Conservation (phyloP, 1,140 invertebrate genomes). For the Eumaeus atala region DNA sequence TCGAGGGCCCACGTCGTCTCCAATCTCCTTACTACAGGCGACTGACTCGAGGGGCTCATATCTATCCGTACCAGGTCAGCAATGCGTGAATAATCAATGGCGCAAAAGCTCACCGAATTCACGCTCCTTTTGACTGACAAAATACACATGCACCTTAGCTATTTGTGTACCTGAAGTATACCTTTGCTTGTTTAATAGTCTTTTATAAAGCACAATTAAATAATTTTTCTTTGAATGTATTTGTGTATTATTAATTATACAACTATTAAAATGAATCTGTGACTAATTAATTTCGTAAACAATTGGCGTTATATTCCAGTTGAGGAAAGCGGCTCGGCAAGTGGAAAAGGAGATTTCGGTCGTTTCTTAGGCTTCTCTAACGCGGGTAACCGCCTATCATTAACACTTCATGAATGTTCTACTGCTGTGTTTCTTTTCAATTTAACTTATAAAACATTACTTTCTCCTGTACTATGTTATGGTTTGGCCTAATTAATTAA, state of each 20-base stretch:
- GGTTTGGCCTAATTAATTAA: constrained; percentile 6
- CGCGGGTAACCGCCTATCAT: constrained; percentile 75
- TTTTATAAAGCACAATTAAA: constrained; percentile 9
- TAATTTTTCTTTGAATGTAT: constrained; percentile 12
- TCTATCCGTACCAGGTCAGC: constrained; percentile 85
- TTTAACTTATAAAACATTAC: constrained; percentile 3
- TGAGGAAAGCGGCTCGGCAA: constrained; percentile 58
- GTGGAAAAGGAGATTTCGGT: constrained; percentile 77
- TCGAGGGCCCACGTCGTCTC: constrained; percentile 71
- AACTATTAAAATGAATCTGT: constrained; percentile 6
- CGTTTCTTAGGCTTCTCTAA: constrained; percentile 84
- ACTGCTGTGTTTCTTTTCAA: constrained; percentile 10
- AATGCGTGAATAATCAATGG: constrained; percentile 37
- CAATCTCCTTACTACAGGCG: constrained; percentile 77
- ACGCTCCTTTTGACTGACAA: constrained; percentile 40
- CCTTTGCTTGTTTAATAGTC: background rate
- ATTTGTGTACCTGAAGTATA: constrained; percentile 15
- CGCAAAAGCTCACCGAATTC: constrained; percentile 40
- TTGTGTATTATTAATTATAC: background rate
- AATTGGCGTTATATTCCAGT: constrained; percentile 61
- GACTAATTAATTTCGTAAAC: constrained; percentile 25
- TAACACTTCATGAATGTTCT: constrained; percentile 23
- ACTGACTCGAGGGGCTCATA: constrained; percentile 83
- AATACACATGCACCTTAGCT: constrained; percentile 50
- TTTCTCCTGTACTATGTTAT: constrained; percentile 8